These are phyloP conservation scores for Lumbricus terrestris DNA, from an alignment of 2,888 invertebrate species.

Conservation along the genomic window DNA sequence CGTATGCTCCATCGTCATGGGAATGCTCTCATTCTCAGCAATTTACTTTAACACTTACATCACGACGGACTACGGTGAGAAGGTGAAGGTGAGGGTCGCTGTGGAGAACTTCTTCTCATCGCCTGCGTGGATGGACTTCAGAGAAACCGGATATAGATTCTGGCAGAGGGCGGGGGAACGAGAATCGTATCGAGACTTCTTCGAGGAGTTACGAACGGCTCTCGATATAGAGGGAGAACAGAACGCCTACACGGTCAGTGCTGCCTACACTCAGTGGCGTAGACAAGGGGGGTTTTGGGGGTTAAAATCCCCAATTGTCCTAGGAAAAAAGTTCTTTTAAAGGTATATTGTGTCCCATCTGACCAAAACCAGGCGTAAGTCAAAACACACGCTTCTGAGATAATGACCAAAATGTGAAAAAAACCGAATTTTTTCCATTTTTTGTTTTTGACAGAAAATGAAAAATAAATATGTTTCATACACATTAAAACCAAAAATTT, in stretches of 20 bases:
- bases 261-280: too few relatives aligned
- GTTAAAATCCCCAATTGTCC: too few relatives aligned
- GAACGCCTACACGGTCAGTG: slow-evolving; percentile 67
- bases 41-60: slow-evolving; percentile 73
- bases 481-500: too few relatives aligned
- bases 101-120: slow-evolving; percentile 80
- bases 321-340: too few relatives aligned
- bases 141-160: slow-evolving; percentile 62
- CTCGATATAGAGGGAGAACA: slow-evolving; percentile 88
- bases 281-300: too few relatives aligned
- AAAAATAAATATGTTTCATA: too few relatives aligned
- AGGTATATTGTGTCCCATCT: too few relatives aligned
- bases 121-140: slow-evolving; percentile 74
- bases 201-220: slow-evolving; percentile 68
- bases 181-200: slow-evolving; percentile 24
- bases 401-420: too few relatives aligned
- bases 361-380: too few relatives aligned
- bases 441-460: too few relatives aligned
- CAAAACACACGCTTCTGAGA: too few relatives aligned
- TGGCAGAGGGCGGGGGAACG: slow-evolving; percentile 74
- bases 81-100: slow-evolving; percentile 80
- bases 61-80: slow-evolving; percentile 73
- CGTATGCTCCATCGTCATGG: not conserved
- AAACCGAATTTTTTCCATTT: too few relatives aligned
- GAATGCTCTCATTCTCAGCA: slow-evolving; percentile 68